Percentiles rank a stretch among this genome's conserved stretches.
phyloP scores from a whole-genome alignment of 2,888 invertebrate genomes.

The Platycheirus albimanus region DNA sequence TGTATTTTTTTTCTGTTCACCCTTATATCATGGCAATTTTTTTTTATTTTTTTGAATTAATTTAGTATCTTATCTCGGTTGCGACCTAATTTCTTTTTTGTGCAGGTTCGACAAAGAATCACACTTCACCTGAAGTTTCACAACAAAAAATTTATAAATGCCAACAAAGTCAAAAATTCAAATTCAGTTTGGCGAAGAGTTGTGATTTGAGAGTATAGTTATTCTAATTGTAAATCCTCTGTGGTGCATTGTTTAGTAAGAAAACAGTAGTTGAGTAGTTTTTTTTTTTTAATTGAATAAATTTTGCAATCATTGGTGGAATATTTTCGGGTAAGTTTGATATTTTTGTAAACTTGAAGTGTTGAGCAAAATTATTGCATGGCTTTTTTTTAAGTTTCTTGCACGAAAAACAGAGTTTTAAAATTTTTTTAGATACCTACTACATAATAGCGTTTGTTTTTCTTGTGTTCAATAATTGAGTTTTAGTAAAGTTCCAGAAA shows the following conservation, averaged over 20 bases:
- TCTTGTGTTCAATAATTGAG: too few species aligned
- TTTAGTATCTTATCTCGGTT: conserved; percentile 50
- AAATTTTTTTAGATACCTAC: too few species aligned
- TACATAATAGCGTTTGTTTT: too few species aligned
- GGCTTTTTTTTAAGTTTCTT: too few species aligned
- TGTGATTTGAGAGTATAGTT: conserved; percentile 15
- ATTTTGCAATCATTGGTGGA: conserved; percentile 63
- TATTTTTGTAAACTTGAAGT: conserved; percentile 1
- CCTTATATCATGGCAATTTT: conserved; percentile 15
- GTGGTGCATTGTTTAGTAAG: neutral
- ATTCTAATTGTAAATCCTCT: neutral
- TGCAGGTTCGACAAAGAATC: conserved; percentile 37
- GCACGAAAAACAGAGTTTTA: too few species aligned
- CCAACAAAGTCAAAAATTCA: neutral
- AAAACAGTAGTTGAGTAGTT: neutral
- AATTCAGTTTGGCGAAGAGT: conserved; percentile 44
- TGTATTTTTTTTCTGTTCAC: neutral
- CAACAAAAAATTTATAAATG: conserved; percentile 24
- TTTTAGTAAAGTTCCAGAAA: too few species aligned
- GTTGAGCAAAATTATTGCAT: conserved; percentile 44
- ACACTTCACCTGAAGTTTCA: neutral
- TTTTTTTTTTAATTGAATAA: conserved; percentile 11
- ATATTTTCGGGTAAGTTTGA: conserved; percentile 63
- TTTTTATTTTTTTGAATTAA: conserved; percentile 8
- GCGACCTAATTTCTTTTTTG: conserved; percentile 8